Base-by-base conservation (phyloP, 1,140 invertebrate genomes). In the Lysiphlebus fabarum region DNA sequence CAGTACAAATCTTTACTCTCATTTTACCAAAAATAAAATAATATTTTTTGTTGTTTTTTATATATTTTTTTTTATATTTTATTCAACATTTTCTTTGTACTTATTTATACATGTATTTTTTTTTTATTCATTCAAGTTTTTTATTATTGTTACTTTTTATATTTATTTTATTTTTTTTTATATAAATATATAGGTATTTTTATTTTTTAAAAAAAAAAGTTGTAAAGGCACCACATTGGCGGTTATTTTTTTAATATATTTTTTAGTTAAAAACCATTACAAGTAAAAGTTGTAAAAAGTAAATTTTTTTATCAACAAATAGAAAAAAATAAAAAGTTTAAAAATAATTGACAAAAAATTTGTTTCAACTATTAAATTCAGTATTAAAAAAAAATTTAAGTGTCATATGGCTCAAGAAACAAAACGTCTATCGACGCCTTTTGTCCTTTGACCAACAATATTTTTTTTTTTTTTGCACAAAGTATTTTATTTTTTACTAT, bases 391-490 rank as follows among this genome's bases (percentile, higher is more conserved):
- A 26, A 26, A 36, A 11, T 37, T 12, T 36, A 48, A 58, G 51
- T 58, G 34, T 10, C 33, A n/a, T 10, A 43, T 48, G 41, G 47
- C 51, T 53, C 49, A 38, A 51, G 47, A 58, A 42, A 51, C 56
- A 50, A 34, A 56, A 58, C 47, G 47, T 36, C 45, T 45, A 57
- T 57, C 43, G 48, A 58, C 48, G 56, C 48, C 36, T 50, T 38
- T 37, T 17, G 42, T 50, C n/a, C 50, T 58, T 51, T 49, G n/a
- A 26, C 17, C 17, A 4, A 26, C 17, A 4, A 26, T 1, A 26
- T 4, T 4, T 26, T 26, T 26, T 26, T 26, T 26, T 4, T 1
- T 26, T 4, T 26, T 26, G 17, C 17, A 26, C 17, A 26, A 26
- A 26, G 17, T 26, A 26, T 26, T 26, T 26, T 26, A 26, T 26